A percentile compares a stretch with the other conserved stretches of the same genome.
Evolutionary conservation across 2,888 invertebrate genomes (phyloP).

Genomic region (Napeogenes sylphis): DNA sequence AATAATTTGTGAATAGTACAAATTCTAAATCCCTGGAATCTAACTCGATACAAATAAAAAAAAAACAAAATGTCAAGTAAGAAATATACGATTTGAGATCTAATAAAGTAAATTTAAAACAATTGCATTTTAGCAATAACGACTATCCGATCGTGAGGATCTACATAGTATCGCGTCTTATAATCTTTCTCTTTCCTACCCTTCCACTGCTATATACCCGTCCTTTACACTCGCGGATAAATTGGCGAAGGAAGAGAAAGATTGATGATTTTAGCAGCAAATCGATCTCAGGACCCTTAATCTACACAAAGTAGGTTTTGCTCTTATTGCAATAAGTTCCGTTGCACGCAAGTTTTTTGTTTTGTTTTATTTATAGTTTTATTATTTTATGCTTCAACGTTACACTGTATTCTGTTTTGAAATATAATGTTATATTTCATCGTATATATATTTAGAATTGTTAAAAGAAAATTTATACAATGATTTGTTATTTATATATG

Average conservation of each 20-base stretch:
- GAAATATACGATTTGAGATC: no score
- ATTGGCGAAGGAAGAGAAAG: constrained; percentile 64
- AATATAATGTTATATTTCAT: no score
- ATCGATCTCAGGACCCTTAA: constrained; percentile 39
- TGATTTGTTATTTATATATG: no score
- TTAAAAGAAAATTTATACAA: no score
- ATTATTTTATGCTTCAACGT: constrained; percentile 2
- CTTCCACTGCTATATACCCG: constrained; percentile 18
- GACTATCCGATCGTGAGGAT: constrained; percentile 35
- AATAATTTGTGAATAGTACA: no score
- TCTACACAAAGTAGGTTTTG: constrained; percentile 12
- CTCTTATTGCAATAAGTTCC: constrained; percentile 23
- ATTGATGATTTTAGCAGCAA: constrained; percentile 66
- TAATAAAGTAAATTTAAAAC: no score
- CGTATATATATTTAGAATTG: no score
- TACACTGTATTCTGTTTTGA: neutral
- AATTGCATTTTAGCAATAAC: constrained; percentile 5
- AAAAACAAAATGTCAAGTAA: no score
- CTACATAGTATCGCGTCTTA: constrained; percentile 41
- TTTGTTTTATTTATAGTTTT: constrained; percentile 10
- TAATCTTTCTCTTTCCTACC: constrained; percentile 37
- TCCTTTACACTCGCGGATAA: constrained; percentile 50
- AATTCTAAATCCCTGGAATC: no score
- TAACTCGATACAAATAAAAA: no score
- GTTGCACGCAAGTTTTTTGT: constrained; percentile 12